Evolutionary conservation across 2,888 invertebrate genomes (phyloP).

Genomic region (Tetranychus piercei): DNA sequence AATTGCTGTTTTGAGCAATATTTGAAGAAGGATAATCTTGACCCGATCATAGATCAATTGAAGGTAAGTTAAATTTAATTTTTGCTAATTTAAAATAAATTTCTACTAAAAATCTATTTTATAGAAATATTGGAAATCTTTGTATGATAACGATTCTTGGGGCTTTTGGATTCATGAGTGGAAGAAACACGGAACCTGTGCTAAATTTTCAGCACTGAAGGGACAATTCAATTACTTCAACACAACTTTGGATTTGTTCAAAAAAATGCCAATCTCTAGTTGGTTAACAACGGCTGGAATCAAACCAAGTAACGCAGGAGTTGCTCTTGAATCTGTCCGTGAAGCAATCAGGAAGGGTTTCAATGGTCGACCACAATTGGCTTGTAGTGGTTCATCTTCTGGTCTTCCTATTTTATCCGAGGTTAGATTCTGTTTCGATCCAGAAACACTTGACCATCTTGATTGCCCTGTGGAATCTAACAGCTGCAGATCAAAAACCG

Average conservation of each 20-base stretch:
- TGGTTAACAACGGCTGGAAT: constrained; percentile 4
- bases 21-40: constrained; percentile 3
- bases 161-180: constrained; percentile 19
- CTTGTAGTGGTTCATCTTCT: neutral
- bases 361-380: neutral
- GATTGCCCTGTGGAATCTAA: neutral
- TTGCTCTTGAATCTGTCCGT: neutral
- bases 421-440: neutral
- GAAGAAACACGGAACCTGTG: constrained; percentile 22
- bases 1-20: constrained; percentile 14
- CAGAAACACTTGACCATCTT: neutral
- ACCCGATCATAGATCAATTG: constrained; percentile 7
- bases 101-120: neutral
- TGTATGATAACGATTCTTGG: neutral
- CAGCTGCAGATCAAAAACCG: neutral
- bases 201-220: constrained; percentile 10
- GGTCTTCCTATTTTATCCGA: neutral
- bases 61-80: neutral
- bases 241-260: constrained; percentile 11
- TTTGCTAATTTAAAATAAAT: neutral
- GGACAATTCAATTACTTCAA: constrained; percentile 20
- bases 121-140: neutral
- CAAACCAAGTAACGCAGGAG: neutral
- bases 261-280: constrained; percentile 7
- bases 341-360: neutral